Evolutionary conservation across 64 coral and sea anemone species (phyloP).

Genomic region (Actinia equina): DNA sequence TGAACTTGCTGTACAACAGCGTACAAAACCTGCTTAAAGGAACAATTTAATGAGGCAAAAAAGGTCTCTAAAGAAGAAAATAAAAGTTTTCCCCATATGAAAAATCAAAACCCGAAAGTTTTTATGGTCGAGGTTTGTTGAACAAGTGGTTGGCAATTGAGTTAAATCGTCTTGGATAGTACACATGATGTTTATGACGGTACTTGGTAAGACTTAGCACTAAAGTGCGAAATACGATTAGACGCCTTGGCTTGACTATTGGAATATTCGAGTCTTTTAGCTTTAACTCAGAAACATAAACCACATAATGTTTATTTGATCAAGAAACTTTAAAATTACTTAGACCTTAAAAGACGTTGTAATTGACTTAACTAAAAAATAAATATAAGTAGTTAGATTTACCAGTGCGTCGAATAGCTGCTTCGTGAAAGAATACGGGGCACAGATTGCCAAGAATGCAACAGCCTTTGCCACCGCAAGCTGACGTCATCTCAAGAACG

Average conservation of each 20-base stretch:
- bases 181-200: not conserved
- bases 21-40: not conserved
- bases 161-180: not conserved
- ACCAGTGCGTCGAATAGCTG: not conserved
- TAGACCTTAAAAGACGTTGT: not conserved
- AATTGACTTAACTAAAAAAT: not conserved
- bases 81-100: not conserved
- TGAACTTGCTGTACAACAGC: not conserved
- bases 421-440: constrained; percentile 22
- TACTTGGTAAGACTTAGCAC: not conserved
- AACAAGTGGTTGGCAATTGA: constrained; percentile 11
- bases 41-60: not conserved
- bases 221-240: constrained; percentile 1
- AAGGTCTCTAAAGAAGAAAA: not conserved
- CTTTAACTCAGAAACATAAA: not conserved
- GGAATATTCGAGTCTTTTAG: not conserved
- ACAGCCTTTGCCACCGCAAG: constrained; percentile 13
- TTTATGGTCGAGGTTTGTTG: not conserved
- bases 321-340: not conserved
- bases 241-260: not conserved
- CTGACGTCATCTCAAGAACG: constrained; percentile 17
- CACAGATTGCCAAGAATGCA: constrained; percentile 79
- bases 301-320: constrained; percentile 1
- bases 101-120: not conserved
- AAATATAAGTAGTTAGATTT: not conserved